Percentiles rank a stretch among this genome's conserved stretches.
Evolutionary conservation across 2,797 vertebrate species (phyloP).

Genomic region (Nannoperca obscura): DNA sequence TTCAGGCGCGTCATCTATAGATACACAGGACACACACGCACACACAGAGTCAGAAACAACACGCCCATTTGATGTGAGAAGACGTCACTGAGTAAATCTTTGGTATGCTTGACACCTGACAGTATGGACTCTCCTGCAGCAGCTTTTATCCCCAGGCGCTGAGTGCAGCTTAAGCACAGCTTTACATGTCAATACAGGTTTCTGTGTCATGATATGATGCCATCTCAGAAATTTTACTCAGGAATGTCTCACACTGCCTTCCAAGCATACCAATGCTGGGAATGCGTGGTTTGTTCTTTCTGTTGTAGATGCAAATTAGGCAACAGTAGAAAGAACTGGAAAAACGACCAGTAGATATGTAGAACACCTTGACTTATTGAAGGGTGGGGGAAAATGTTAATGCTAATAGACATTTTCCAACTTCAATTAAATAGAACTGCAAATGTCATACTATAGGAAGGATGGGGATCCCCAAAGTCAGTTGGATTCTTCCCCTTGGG

Average conservation of each 20-base stretch:
- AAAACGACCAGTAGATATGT: background rate
- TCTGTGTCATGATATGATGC: conserved; percentile 69
- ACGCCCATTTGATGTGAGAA: conserved; percentile 40
- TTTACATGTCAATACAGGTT: conserved; percentile 60
- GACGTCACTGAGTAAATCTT: conserved; percentile 53
- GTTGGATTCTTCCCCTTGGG: background rate
- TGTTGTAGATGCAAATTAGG: conserved; percentile 24
- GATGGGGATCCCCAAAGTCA: background rate
- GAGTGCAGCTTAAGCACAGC: conserved; percentile 34
- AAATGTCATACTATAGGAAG: background rate
- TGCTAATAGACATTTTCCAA: background rate
- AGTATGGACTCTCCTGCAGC: conserved; percentile 30
- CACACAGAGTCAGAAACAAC: conserved; percentile 23
- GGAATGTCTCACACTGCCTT: conserved; percentile 58
- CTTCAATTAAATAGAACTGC: background rate
- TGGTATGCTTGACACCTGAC: conserved; percentile 52
- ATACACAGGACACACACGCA: conserved; percentile 21
- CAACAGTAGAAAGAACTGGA: conserved; percentile 21
- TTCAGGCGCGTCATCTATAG: conserved; percentile 58
- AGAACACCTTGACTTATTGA: background rate
- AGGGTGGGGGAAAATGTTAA: background rate
- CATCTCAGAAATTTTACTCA: conserved; percentile 58
- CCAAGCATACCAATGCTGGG: conserved; percentile 51
- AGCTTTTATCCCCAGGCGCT: conserved; percentile 26
- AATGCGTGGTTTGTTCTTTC: conserved; percentile 27